These are phyloP conservation scores for Pseudachorutes palmiensis DNA, from an alignment of 1,140 invertebrate species.

Conservation along the genomic window DNA sequence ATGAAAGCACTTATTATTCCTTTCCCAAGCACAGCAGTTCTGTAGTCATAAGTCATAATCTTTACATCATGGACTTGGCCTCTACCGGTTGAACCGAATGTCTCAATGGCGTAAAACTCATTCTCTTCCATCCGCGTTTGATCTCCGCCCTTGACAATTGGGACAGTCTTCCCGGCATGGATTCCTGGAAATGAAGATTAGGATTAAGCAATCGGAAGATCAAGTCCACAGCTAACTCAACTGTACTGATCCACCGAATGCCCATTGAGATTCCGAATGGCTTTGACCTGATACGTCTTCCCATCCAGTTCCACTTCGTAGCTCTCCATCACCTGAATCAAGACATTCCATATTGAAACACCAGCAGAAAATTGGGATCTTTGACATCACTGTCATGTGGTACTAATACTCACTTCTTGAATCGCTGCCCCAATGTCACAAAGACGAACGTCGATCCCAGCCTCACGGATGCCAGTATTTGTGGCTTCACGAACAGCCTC, in stretches of 20 bases:
- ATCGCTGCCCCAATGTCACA: constrained; percentile 97
- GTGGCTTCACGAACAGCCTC: constrained; percentile 96
- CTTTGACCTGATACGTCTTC: constrained; percentile 90
- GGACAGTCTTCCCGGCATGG: constrained; percentile 98
- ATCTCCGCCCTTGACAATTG: constrained; percentile 98
- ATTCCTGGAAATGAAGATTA: constrained; percentile 56
- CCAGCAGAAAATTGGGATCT: too few species aligned
- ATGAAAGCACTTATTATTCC: constrained; percentile 48
- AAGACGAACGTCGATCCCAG: constrained; percentile 93
- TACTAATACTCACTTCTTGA: constrained; percentile 78
- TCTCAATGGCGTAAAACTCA: constrained; percentile 99
- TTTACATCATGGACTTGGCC: constrained; percentile 82
- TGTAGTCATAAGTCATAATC: too few species aligned
- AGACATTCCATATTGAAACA: too few species aligned
- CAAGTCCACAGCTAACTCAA: too few species aligned
- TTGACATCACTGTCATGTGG: too few species aligned
- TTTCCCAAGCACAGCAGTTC: background rate
- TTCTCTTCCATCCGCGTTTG: constrained; percentile 97
- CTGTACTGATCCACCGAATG: constrained; percentile 95
- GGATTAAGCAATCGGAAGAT: background rate
- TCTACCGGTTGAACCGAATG: constrained; percentile 95
- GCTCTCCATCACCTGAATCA: constrained; percentile 99
- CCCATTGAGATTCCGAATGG: constrained; percentile 96
- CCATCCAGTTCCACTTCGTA: constrained; percentile 98
- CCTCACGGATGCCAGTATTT: constrained; percentile 70